Evolutionary conservation across 2,888 invertebrate species (phyloP), one percentile per base, ranked within the genome.

Genomic region (Apodemia zela): DNA sequence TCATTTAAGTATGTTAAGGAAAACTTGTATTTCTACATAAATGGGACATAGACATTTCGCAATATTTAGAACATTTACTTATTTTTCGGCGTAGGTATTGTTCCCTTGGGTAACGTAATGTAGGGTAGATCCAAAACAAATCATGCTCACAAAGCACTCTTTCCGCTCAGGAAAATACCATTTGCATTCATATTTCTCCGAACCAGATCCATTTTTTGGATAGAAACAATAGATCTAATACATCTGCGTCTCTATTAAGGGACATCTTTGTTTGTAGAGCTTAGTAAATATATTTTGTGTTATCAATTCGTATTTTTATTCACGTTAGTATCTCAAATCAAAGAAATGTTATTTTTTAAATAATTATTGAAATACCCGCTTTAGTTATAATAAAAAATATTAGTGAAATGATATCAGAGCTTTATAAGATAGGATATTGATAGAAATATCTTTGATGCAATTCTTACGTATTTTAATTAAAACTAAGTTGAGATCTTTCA

Each of bases 221-320:
- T 81, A 84, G 85, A 85, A 89, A 90, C 89, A 87, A 89, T 89
- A 87, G 89, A 80, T 79, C 72, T 81, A 82, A 79, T 87, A 87
- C 88, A 89, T 84, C 86, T 89, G 87, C 79, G 83, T 67, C 78
- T 79, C 81, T 79, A 87, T 89, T 89, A 88, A 87, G 89, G 90
- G 89, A 89, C 89, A 89, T 88, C 81, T 87, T 89, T 89, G 82
- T 87, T 84, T 81, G 77, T 80, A 82, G 83, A 81, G 85, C 78
- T 86, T 80, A 76, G 81, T 89, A 90, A 90, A 90, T 87, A 90
- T n/a, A n/a, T n/a, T 90, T 89, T 90, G 88, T 89, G 87, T 87
- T 88, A 87, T 86, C 85, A 80, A 78, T 76, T 75, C 84, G 77
- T 77, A 80, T 76, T 77, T 79, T 76, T 76, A 77, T 76, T 78